Evolutionary conservation across 2,888 invertebrate species (phyloP), one percentile per base, ranked within the genome.

Genomic region (Microplitis deprimator): DNA sequence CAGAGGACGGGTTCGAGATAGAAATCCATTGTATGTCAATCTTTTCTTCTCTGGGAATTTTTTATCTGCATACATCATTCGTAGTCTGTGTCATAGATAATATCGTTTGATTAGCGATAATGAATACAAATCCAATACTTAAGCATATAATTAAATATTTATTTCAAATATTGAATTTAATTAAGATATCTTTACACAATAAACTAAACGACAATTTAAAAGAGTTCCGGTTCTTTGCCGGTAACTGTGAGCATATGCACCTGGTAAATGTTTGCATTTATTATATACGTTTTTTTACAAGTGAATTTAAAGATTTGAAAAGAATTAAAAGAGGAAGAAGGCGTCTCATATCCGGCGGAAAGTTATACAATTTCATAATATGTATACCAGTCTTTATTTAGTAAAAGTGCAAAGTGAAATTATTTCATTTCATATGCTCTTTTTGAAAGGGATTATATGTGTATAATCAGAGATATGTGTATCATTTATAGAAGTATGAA

Each of bases 271-370:
- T 72, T n/a, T 38, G 64, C 39, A n/a, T 59, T 59, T 50, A 50
- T 50, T 50, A 50, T 13, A 13, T 50, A 13, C 4, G 10, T 29
- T 73, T 29, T 17, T 50, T 73, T 50, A 67, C 64, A 8, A 67
- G 65, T 67, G 38, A 29, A 38, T 73, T 67, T 73, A 10, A 59
- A 7, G n/a, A 73, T 62, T 67, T 73, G 73, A 67, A 73, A 73
- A 73, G 73, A 73, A 67, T 59, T 67, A 67, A 73, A 67, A 13
- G 59, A 73, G 73, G 73, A 73, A 73, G 65, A 67, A 59, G 67
- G 67, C 67, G 73, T 67, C 17, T 16, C 29, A 67, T 65, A 67
- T 73, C 73, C 73, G 67, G 29, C 73, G 73, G 73, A 73, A 67
- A 73, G 59, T 29, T 6, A 50, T 50, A 41, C 17, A 73, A 13